Evolutionary conservation across 2,888 invertebrate species (phyloP), one percentile per base, ranked within the genome.

Genomic region (Oscheius sp.): DNA sequence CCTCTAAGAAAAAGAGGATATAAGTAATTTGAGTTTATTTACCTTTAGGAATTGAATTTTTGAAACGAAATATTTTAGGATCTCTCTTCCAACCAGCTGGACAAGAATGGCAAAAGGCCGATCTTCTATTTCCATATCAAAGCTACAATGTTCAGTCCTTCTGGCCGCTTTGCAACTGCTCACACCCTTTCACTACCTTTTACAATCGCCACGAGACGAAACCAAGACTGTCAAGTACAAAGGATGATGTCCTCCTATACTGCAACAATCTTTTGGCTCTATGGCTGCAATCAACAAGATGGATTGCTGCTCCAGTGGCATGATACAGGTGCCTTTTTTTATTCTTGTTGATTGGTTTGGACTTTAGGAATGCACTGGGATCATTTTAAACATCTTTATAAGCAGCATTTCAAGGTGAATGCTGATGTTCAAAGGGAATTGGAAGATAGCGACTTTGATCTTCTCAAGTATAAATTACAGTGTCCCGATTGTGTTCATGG

Each of bases 211-310:
- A 84, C 84, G 2, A 70, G 84, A 54, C 67, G 84, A 32, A 85
- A 85, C 69, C 84, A 79, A 73, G 85, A 85, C 68, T 85, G 85
- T 44, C 85, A 85, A 72, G 84, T 85, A n/a, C 85, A 85, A 61
- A 70, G 85, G 14, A 85, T 85, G 85, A 84, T 85, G 84, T 80
- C 78, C 24, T 85, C 85, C 28, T 85, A 85, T 69, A 85, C 85
- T 3, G 85, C 85, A 17, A 83, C 84, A 20, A 82, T 82, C 44
- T 84, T 84, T 72, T 84, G 84, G 84, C 63, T 84, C 14, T 85
- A 85, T 61, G 84, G 82, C 8, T 80, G 76, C 30, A 75, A 80
- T 57, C 71, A 71, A 33, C 78, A 82, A 44, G 84, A 84, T 54
- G 84, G 82, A 26, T 72, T 85, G 9, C 73, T 84, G 0, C 63